Evolutionary conservation across 2,888 invertebrate species (phyloP).

Genomic region (Tenthredo amoena): DNA sequence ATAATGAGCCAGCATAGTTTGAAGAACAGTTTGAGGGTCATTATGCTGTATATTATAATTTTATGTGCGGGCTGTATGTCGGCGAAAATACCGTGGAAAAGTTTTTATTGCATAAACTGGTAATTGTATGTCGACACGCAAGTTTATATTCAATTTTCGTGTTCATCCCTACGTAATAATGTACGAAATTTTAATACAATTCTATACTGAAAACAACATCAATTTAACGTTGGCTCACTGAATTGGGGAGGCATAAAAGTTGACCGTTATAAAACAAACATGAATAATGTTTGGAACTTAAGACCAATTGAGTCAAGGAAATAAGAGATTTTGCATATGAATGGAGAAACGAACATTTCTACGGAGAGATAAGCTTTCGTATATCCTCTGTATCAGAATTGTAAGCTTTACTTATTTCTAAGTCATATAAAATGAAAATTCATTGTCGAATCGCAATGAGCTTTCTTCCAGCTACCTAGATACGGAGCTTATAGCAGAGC

Average conservation of each 20-base stretch:
- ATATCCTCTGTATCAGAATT: not conserved
- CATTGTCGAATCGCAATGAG: not conserved
- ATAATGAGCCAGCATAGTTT: not conserved
- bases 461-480: not conserved
- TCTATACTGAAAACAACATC: not conserved
- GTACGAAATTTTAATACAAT: not conserved
- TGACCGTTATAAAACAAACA: not conserved
- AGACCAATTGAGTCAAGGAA: not conserved
- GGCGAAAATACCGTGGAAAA: not conserved
- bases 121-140: not conserved
- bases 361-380: not conserved
- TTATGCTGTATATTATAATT: not conserved
- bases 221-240: not conserved
- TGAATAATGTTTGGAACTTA: not conserved
- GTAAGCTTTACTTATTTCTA: not conserved
- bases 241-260: not conserved
- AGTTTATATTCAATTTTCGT: slow-evolving; percentile 31
- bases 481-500: not conserved
- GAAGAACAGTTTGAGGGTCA: not conserved
- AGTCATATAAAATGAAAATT: not conserved
- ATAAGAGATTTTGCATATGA: not conserved
- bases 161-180: not conserved
- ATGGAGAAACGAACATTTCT: not conserved
- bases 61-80: not conserved
- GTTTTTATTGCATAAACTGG: not conserved